phyloP scores from a whole-genome alignment of 2,113 vertebrate species.

The Tyto alba region DNA sequence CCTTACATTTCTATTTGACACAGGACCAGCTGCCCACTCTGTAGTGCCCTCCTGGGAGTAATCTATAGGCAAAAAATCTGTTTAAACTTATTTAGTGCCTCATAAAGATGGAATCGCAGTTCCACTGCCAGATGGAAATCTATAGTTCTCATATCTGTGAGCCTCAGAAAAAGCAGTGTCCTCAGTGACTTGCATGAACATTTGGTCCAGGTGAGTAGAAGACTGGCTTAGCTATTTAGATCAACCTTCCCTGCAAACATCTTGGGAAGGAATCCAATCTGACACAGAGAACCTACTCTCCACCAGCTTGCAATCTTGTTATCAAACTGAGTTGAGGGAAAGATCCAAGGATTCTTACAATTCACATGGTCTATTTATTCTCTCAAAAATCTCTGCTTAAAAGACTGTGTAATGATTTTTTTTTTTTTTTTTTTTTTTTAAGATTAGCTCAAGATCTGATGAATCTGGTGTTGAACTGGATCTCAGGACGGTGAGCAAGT shows the following conservation, averaged over 20 bases:
- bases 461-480: not conserved
- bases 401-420: not conserved
- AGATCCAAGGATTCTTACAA: not conserved
- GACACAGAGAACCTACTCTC: not conserved
- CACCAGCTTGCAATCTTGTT: not conserved
- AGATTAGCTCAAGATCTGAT: not conserved
- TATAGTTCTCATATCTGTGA: not conserved
- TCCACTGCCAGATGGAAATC: constrained; percentile 36
- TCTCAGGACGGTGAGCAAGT: not conserved
- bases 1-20: not conserved
- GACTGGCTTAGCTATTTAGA: not conserved
- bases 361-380: not conserved
- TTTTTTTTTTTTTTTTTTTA: not conserved
- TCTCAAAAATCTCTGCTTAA: not conserved
- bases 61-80: constrained; percentile 15
- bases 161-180: not conserved
- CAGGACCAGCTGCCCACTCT: constrained; percentile 25
- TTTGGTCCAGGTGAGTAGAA: not conserved
- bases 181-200: not conserved
- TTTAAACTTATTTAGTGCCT: constrained; percentile 50
- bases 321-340: not conserved
- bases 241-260: not conserved
- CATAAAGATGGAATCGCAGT: constrained; percentile 23
- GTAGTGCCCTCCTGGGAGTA: constrained; percentile 14
- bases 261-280: not conserved